phyloP scores from a whole-genome alignment of 2,113 vertebrate genomes.

The Sapajus apella region DNA sequence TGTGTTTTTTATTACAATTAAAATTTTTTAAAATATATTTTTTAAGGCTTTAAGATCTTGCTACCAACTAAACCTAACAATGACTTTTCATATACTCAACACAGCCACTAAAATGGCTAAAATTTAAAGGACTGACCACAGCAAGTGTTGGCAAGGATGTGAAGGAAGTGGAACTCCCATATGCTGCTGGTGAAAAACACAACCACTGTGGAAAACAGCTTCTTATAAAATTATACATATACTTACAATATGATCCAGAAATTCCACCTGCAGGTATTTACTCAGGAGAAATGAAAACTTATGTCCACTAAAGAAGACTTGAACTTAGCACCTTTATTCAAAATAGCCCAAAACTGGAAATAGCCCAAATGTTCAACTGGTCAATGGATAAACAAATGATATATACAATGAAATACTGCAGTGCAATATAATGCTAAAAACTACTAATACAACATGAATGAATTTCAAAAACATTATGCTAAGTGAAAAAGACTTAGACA shows the following conservation, averaged over 20 bases:
- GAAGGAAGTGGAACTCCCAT: background rate
- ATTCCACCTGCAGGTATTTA: background rate
- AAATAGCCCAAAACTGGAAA: constrained; percentile 14
- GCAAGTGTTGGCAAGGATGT: background rate
- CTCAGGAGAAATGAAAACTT: constrained; percentile 24
- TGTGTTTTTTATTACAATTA: background rate
- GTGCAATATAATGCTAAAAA: background rate
- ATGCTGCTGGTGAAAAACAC: background rate
- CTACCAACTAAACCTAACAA: background rate
- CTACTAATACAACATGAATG: background rate
- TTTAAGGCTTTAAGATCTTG: background rate
- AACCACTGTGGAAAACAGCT: background rate
- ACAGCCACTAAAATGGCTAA: background rate
- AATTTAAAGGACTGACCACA: constrained; percentile 29
- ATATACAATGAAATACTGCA: background rate
- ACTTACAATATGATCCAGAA: background rate
- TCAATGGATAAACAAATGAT: background rate
- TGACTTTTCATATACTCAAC: constrained; percentile 6
- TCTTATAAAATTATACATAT: background rate
- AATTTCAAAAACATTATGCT: background rate
- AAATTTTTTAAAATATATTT: background rate
- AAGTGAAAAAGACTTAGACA: background rate
- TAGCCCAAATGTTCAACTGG: background rate
- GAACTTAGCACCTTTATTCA: background rate
- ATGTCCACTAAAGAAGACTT: background rate